Percentiles rank a stretch among this genome's conserved stretches.
phyloP scores from a whole-genome alignment of 1,140 invertebrate species.

The Acromyrmex charruanus region DNA sequence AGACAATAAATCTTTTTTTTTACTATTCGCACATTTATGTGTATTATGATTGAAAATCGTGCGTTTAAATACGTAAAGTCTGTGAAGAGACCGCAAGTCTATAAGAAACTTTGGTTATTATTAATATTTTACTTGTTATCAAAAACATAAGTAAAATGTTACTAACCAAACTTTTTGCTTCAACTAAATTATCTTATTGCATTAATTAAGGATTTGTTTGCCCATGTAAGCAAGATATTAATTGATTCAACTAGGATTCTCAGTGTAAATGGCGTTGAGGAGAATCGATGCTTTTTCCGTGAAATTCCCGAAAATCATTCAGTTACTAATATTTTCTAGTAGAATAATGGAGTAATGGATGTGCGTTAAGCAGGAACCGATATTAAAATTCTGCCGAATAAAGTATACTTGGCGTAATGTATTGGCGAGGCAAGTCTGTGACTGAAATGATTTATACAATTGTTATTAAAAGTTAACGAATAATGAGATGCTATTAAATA shows the following conservation, averaged over 20 bases:
- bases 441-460: constrained; percentile 10
- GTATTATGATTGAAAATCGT: neutral
- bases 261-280: neutral
- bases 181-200: no score
- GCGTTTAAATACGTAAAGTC: neutral
- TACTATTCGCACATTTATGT: neutral
- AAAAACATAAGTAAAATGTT: no score
- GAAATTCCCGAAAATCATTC: constrained; percentile 27
- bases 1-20: neutral
- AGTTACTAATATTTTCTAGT: constrained; percentile 42
- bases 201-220: no score
- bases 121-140: no score
- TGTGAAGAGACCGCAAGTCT: neutral
- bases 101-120: no score
- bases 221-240: no score
- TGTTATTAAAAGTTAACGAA: neutral
- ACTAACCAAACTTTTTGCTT: no score
- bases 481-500: neutral
- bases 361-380: constrained; percentile 23
- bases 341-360: neutral
- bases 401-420: constrained; percentile 24
- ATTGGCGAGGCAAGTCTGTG: neutral
- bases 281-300: constrained; percentile 32
- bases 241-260: no score
- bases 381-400: constrained; percentile 49